These are phyloP conservation scores for Lasiurus borealis DNA, from an alignment of 2,113 vertebrate genomes.

Conservation along the genomic window DNA sequence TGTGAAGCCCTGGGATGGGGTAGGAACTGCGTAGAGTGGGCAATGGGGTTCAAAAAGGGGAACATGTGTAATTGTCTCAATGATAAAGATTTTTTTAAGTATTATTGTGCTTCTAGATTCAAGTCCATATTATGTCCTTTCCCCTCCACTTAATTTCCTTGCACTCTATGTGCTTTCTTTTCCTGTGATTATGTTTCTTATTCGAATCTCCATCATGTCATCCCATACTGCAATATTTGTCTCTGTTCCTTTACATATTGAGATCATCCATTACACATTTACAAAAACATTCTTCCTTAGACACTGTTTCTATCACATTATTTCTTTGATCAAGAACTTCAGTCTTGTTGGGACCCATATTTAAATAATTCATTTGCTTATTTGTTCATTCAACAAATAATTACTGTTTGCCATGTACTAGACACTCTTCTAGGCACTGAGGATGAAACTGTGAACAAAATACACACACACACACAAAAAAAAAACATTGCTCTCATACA, in stretches of 20 bases:
- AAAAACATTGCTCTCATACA: not conserved
- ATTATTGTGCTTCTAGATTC: not conserved
- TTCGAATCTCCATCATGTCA: not conserved
- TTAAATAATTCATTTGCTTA: not conserved
- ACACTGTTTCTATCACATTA: not conserved
- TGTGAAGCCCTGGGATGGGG: no score
- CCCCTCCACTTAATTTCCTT: not conserved
- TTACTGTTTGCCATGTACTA: not conserved
- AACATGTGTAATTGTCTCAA: no score
- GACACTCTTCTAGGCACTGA: not conserved
- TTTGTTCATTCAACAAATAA: not conserved
- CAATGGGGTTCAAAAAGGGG: no score
- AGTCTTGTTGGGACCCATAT: not conserved
- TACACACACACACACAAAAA: no score
- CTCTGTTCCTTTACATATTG: not conserved
- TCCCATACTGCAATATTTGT: not conserved
- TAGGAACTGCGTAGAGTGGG: no score
- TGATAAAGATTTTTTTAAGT: not conserved
- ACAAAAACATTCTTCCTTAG: not conserved
- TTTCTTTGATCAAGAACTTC: slow-evolving; percentile 4
- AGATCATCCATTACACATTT: not conserved
- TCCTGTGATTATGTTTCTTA: not conserved
- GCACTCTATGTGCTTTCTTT: not conserved
- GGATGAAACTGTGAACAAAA: not conserved
- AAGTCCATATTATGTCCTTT: not conserved